Conservation (phyloP, 2,797 vertebrate genomes). For the Mormyrops boulengeri region DNA sequence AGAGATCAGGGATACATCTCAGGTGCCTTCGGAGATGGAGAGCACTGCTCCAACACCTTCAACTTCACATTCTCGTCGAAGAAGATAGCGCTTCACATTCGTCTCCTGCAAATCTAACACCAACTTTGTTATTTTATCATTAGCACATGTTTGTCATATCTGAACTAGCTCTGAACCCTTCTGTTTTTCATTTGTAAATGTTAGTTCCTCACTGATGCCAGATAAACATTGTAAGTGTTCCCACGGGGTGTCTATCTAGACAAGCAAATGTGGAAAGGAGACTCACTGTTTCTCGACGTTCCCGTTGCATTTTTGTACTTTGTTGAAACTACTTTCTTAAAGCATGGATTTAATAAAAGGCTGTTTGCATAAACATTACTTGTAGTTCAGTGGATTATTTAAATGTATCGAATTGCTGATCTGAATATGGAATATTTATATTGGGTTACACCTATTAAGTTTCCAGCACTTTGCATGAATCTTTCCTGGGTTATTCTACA, state of each 20-base stretch:
- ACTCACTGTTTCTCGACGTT: neutral
- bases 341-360: neutral
- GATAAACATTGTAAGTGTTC: neutral
- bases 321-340: neutral
- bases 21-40: constrained; percentile 25
- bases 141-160: neutral
- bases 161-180: neutral
- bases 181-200: neutral
- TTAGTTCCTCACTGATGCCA: neutral
- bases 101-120: neutral
- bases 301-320: neutral
- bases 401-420: constrained; percentile 37
- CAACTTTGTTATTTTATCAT: neutral
- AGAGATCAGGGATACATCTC: constrained; percentile 10
- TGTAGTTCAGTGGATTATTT: constrained; percentile 40
- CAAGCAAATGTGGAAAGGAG: neutral
- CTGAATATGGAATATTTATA: constrained; percentile 45
- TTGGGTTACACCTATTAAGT: neutral
- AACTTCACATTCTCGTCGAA: constrained; percentile 30
- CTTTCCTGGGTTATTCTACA: neutral
- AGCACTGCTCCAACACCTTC: constrained; percentile 24
- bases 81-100: constrained; percentile 18
- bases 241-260: neutral
- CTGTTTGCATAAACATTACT: neutral
- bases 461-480: neutral